Evolutionary conservation across 2,888 invertebrate genomes (phyloP).

Genomic region (Lasioglossum vierecki): DNA sequence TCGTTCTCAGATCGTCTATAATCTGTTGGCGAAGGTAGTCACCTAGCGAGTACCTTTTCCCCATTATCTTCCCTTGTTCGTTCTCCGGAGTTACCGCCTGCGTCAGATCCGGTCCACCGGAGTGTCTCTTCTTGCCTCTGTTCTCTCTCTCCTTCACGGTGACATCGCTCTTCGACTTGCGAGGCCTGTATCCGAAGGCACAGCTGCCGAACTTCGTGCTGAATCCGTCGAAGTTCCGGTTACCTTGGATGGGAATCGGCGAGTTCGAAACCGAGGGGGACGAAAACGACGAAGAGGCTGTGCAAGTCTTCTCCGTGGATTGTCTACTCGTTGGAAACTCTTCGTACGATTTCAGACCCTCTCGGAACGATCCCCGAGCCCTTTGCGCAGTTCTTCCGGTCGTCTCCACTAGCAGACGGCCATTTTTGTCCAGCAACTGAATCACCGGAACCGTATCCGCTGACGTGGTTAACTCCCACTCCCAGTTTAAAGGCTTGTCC

Average conservation of each 20-base stretch:
- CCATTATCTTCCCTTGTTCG: not conserved
- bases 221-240: slow-evolving; percentile 78
- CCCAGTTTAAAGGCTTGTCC: slow-evolving; percentile 79
- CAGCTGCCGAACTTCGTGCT: slow-evolving; percentile 75
- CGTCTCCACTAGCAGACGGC: slow-evolving; percentile 78
- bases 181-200: slow-evolving; percentile 69
- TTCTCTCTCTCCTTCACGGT: slow-evolving; percentile 58
- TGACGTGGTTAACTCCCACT: slow-evolving; percentile 80
- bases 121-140: slow-evolving; percentile 66
- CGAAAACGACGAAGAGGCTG: slow-evolving; percentile 29
- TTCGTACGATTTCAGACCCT: slow-evolving; percentile 73
- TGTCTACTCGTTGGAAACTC: slow-evolving; percentile 64
- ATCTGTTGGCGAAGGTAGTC: slow-evolving; percentile 79
- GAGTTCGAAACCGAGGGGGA: slow-evolving; percentile 35
- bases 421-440: slow-evolving; percentile 78
- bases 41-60: slow-evolving; percentile 75
- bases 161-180: slow-evolving; percentile 77
- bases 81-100: slow-evolving; percentile 14
- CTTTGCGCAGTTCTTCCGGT: slow-evolving; percentile 78
- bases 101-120: slow-evolving; percentile 53
- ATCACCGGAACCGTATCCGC: slow-evolving; percentile 78
- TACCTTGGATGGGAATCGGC: slow-evolving; percentile 54
- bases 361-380: slow-evolving; percentile 78
- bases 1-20: slow-evolving; percentile 72
- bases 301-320: slow-evolving; percentile 9